Conservation (phyloP, 2,113 vertebrate genomes). For the Stictonetta naevosa region DNA sequence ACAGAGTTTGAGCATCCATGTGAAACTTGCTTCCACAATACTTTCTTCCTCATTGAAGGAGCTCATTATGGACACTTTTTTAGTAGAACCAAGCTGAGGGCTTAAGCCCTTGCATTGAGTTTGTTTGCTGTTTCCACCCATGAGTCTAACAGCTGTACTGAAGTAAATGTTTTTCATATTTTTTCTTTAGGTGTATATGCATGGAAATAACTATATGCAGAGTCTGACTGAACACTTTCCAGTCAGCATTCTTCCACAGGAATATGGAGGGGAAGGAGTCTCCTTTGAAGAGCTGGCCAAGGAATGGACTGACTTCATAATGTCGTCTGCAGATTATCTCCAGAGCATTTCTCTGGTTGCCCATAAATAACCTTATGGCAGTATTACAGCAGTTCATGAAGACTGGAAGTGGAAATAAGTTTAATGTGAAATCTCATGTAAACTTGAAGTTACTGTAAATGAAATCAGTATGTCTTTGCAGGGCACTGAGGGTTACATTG, state of each 20-base stretch:
- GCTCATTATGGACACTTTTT: neutral
- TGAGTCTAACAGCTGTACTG: neutral
- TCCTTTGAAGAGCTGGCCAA: slow-evolving; percentile 83
- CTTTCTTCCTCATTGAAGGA: neutral
- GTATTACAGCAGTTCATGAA: neutral
- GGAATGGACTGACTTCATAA: slow-evolving; percentile 89
- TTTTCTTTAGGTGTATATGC: slow-evolving; percentile 86
- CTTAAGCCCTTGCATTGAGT: neutral
- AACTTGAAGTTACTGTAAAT: neutral
- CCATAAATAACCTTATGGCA: neutral
- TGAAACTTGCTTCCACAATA: neutral
- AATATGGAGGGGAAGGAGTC: slow-evolving; percentile 87
- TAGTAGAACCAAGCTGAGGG: neutral
- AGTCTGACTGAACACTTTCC: slow-evolving; percentile 85
- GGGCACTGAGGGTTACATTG: neutral
- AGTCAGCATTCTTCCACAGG: slow-evolving; percentile 82
- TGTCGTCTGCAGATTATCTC: slow-evolving; percentile 85
- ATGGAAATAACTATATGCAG: slow-evolving; percentile 80
- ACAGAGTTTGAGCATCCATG: neutral
- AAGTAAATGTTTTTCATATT: neutral
- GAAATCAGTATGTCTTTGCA: neutral
- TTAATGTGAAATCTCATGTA: neutral
- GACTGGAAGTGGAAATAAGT: neutral
- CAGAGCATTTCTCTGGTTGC: slow-evolving; percentile 80
- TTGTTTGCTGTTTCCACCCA: neutral